Evolutionary conservation across 2,797 vertebrate genomes (phyloP).

Genomic region (Carduelis carduelis): DNA sequence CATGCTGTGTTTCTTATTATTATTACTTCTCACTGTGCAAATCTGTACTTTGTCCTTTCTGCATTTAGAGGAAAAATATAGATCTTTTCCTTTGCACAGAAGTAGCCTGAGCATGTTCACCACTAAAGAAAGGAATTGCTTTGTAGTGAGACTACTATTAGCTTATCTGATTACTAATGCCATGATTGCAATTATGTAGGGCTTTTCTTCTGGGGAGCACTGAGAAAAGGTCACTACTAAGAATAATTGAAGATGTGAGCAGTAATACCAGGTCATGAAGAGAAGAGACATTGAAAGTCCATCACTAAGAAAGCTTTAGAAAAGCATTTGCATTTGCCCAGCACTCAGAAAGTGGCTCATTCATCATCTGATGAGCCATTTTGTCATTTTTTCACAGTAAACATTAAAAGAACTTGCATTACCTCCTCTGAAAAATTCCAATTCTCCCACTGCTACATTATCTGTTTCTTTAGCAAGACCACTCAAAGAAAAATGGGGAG

Average conservation of each 20-base stretch:
- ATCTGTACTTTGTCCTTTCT: background rate
- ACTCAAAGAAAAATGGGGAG: background rate
- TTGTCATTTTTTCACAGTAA: background rate
- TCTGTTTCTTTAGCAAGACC: background rate
- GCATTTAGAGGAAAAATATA: background rate
- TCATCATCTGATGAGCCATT: background rate
- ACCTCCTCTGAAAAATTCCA: background rate
- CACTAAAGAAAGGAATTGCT: background rate
- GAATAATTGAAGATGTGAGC: conserved; percentile 18
- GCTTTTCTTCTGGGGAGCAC: background rate
- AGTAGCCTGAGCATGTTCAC: background rate
- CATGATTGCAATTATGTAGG: background rate
- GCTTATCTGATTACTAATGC: background rate
- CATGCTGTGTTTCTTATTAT: background rate
- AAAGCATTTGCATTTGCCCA: background rate
- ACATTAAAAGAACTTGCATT: background rate
- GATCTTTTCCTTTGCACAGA: background rate
- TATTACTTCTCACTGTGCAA: background rate
- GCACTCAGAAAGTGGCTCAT: background rate
- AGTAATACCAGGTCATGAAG: background rate
- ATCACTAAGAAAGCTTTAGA: background rate
- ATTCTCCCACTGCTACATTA: background rate
- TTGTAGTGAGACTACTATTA: background rate
- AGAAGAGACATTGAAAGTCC: background rate
- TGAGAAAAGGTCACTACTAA: background rate